Evolutionary conservation across 2,888 invertebrate genomes (phyloP), one percentile per base, ranked within the genome.

Genomic region (Heliconius charithonia): DNA sequence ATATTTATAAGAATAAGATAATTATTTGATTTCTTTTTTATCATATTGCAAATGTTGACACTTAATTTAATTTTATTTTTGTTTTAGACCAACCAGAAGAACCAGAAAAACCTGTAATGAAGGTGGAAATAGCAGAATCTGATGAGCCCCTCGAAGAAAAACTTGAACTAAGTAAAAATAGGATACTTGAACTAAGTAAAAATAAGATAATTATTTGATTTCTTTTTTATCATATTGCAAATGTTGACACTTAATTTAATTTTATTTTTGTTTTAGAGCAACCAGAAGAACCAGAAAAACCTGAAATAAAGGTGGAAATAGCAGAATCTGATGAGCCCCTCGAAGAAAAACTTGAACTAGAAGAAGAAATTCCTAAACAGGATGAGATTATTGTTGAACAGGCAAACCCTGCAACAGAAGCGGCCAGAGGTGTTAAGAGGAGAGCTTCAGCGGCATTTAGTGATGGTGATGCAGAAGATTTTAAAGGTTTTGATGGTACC

Each of bases 381-480:
- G 27, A 79, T 74, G 82, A 81, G 22, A 62, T 59, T 2, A 72
- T 74, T 22, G 82, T 81, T 0, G 70, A 76, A 73, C 78, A 69
- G 63, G 76, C 80, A 29, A 81, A 73, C 41, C 51, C 75, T 70
- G 77, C 73, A 19, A 67, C 79, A 4, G 86, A 87, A 65, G 84
- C 86, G 0, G 88, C 86, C 69, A 84, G 89, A 83, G 91, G 92
- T 2, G 81, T 88, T 29, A 94, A 94, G 80, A 87, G 94, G n/a
- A 89, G 92, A 78, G 94, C 93, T 0, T 94, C 94, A 0, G 81
- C 85, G 0, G 92, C 92, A 0, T 92, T 94, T 79, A 93, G 90
- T 81, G 93, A 93, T 75, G 84, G 81, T 6, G 89, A 82, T 0
- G 86, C 87, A 51, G 90, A 90, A 13, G 91, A 92, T 37, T 93